Percentiles rank a stretch among this genome's conserved stretches.
phyloP scores from a whole-genome alignment of 2,797 vertebrate species.

The Huso huso region DNA sequence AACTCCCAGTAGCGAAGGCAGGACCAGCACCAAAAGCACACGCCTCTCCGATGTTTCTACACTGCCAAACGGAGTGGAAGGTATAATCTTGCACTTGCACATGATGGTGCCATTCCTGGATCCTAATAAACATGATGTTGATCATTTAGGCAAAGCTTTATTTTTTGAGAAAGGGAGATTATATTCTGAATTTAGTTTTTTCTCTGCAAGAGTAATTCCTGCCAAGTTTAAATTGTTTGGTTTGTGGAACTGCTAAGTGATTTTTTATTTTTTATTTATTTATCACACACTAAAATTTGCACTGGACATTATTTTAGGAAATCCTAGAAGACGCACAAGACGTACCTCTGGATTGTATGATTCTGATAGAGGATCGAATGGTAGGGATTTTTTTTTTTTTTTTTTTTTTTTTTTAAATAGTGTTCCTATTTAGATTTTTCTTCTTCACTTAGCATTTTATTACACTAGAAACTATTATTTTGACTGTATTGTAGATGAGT shows the following conservation, averaged over 20 bases:
- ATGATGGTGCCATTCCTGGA: too few relatives aligned
- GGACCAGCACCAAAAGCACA: conserved; percentile 51
- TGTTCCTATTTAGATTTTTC: not conserved
- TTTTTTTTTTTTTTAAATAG: not conserved
- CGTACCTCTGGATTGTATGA: conserved; percentile 68
- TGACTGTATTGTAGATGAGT: too few relatives aligned
- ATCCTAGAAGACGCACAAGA: conserved; percentile 60
- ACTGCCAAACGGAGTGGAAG: conserved; percentile 67
- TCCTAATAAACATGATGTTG: too few relatives aligned
- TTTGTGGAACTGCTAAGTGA: too few relatives aligned
- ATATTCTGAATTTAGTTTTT: too few relatives aligned
- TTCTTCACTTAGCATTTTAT: not conserved
- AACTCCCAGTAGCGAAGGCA: conserved; percentile 66
- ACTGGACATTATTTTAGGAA: conserved; percentile 36
- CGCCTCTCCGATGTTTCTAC: conserved; percentile 41
- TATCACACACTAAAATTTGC: too few relatives aligned
- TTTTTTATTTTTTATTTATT: too few relatives aligned
- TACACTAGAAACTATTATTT: too few relatives aligned
- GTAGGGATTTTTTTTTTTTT: conserved; percentile 38
- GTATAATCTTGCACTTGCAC: conserved; percentile 22
- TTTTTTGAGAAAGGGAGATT: too few relatives aligned
- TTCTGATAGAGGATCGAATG: conserved; percentile 67
- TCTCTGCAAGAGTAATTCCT: too few relatives aligned
- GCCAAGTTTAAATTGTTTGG: too few relatives aligned
- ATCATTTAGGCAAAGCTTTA: too few relatives aligned